phyloP scores from a whole-genome alignment of 2,888 invertebrate genomes.

The Cephus nigrinus region DNA sequence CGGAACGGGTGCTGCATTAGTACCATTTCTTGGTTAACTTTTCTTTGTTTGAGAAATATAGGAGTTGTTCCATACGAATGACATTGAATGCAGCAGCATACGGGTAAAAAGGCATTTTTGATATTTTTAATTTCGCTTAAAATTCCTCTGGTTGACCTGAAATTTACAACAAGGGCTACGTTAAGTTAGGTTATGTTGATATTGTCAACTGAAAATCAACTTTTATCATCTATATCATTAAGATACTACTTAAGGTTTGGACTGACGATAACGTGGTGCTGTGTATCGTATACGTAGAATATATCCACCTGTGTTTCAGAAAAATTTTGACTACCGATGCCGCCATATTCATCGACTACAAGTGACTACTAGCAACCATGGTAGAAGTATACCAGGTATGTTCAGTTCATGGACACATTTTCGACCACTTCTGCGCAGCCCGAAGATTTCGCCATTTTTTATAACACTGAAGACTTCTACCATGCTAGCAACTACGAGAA shows the following conservation, averaged over 20 bases:
- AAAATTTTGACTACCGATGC: slow-evolving; percentile 31
- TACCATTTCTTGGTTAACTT: slow-evolving; percentile 75
- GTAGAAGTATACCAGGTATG: too few relatives aligned
- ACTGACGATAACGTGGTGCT: neutral
- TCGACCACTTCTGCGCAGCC: too few relatives aligned
- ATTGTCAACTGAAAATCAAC: slow-evolving; percentile 19
- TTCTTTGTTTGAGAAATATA: slow-evolving; percentile 70
- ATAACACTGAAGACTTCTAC: too few relatives aligned
- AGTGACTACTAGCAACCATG: neutral
- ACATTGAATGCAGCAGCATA: slow-evolving; percentile 26
- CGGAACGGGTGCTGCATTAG: neutral
- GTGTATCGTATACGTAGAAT: neutral
- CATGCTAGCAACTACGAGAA: neutral
- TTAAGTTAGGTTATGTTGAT: slow-evolving; percentile 1
- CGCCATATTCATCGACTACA: neutral
- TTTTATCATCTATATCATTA: neutral
- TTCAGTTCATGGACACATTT: too few relatives aligned
- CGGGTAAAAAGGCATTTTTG: slow-evolving; percentile 12
- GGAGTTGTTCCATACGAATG: slow-evolving; percentile 59
- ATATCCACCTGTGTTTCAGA: slow-evolving; percentile 40
- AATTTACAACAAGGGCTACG: too few relatives aligned
- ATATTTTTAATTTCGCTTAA: slow-evolving; percentile 24
- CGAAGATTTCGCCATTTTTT: too few relatives aligned
- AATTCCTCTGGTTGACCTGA: slow-evolving; percentile 21
- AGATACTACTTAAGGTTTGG: slow-evolving; percentile 6